These are phyloP conservation scores for Galerucella pusilla DNA, from an alignment of 2,888 invertebrate genomes.

Conservation along the genomic window DNA sequence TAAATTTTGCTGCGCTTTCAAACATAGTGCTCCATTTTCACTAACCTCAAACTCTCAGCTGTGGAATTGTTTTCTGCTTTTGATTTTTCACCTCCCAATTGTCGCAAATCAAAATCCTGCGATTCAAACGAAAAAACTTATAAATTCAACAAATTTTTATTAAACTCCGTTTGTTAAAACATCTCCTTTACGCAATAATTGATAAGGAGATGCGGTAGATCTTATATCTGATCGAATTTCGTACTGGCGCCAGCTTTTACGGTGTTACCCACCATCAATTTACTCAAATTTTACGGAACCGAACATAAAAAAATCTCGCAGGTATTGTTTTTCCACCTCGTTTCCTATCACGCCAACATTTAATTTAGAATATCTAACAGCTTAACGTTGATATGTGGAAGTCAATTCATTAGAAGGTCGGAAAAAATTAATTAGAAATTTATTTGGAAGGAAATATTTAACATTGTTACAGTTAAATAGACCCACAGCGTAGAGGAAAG, in stretches of 20 bases:
- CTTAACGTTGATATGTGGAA: neutral
- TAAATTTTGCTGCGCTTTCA: too few species aligned
- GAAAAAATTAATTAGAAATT: slow-evolving; percentile 11
- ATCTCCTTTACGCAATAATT: neutral
- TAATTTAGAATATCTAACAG: slow-evolving; percentile 12
- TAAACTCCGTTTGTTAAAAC: too few species aligned
- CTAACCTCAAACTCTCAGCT: too few species aligned
- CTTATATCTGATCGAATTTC: neutral
- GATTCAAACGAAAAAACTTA: too few species aligned
- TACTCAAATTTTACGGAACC: slow-evolving; percentile 7
- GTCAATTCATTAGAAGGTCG: neutral
- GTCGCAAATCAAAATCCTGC: too few species aligned
- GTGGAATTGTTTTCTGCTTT: too few species aligned
- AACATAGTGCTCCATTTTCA: too few species aligned
- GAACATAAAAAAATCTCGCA: neutral
- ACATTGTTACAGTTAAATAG: too few species aligned
- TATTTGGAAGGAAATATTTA: neutral
- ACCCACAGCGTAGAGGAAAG: too few species aligned
- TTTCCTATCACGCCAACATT: slow-evolving; percentile 11
- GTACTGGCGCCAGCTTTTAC: slow-evolving; percentile 12
- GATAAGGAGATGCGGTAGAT: slow-evolving; percentile 15
- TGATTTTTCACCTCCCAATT: too few species aligned
- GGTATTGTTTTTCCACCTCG: slow-evolving; percentile 25
- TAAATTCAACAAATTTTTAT: too few species aligned
- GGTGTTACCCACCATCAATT: slow-evolving; percentile 2